A percentile compares a stretch with the other conserved stretches of the same genome.
These are phyloP conservation scores for Tachina grossa DNA, from an alignment of 2,888 invertebrate genomes.

Conservation along the genomic window DNA sequence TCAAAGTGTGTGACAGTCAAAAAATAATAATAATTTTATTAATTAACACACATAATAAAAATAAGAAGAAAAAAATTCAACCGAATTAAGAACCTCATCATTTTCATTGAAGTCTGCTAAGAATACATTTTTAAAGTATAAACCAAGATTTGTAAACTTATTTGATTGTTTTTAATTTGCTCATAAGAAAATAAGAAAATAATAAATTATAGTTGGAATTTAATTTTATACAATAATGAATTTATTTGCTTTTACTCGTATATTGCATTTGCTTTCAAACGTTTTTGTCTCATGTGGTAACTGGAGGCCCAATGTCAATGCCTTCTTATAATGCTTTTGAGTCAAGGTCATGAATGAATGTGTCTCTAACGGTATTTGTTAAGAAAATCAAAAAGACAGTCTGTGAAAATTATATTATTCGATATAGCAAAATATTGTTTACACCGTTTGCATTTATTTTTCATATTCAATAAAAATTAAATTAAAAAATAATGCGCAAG, in stretches of 20 bases:
- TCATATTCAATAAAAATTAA: not conserved
- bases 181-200: no score
- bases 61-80: no score
- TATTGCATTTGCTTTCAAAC: not conserved
- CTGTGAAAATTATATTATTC: not conserved
- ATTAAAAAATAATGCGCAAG: no score
- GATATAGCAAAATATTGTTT: conserved; percentile 18
- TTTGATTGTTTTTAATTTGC: no score
- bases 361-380: conserved; percentile 16
- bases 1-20: no score
- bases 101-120: no score
- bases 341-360: conserved; percentile 47
- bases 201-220: not conserved
- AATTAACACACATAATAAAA: no score
- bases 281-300: conserved; percentile 39
- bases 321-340: conserved; percentile 57
- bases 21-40: no score
- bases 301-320: conserved; percentile 65
- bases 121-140: no score
- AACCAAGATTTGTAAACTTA: no score
- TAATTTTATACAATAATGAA: not conserved
- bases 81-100: no score
- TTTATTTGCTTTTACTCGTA: conserved; percentile 31
- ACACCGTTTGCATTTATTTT: conserved; percentile 16
- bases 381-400: conserved; percentile 21